phyloP scores from a whole-genome alignment of 1,140 invertebrate genomes.

The Copidosoma floridanum region DNA sequence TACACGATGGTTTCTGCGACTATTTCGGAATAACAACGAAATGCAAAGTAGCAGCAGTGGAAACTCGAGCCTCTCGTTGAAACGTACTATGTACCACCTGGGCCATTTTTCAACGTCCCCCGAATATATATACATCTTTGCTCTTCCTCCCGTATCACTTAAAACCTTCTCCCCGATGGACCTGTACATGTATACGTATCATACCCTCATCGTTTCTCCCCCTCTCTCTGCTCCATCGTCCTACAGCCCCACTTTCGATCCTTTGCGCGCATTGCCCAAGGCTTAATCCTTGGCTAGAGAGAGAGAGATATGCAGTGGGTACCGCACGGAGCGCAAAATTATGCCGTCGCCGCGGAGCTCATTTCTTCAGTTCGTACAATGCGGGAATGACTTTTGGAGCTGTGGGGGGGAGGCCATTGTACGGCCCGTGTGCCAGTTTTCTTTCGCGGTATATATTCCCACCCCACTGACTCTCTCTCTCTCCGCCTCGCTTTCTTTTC shows the following conservation, averaged over 20 bases:
- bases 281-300: constrained; percentile 9
- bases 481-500: neutral
- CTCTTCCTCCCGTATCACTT: constrained; percentile 5
- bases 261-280: neutral
- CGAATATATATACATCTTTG: too few relatives aligned
- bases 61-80: constrained; percentile 4
- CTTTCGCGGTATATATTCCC: neutral
- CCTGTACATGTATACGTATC: neutral
- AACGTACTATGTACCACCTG: too few relatives aligned
- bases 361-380: constrained; percentile 12
- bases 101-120: constrained; percentile 7
- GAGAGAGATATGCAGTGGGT: too few relatives aligned
- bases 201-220: neutral
- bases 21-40: constrained; percentile 27
- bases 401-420: neutral
- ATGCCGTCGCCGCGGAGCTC: constrained; percentile 1
- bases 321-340: constrained; percentile 7
- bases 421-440: neutral
- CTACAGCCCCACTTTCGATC: neutral
- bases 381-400: neutral
- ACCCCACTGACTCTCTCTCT: neutral
- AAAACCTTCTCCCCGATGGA: neutral
- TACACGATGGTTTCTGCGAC: constrained; percentile 1
- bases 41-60: constrained; percentile 14
- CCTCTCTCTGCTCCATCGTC: neutral